A percentile compares a stretch with the other conserved stretches of the same genome.
phyloP scores from a whole-genome alignment of 2,797 vertebrate genomes.

The Phoeniculus purpureus region DNA sequence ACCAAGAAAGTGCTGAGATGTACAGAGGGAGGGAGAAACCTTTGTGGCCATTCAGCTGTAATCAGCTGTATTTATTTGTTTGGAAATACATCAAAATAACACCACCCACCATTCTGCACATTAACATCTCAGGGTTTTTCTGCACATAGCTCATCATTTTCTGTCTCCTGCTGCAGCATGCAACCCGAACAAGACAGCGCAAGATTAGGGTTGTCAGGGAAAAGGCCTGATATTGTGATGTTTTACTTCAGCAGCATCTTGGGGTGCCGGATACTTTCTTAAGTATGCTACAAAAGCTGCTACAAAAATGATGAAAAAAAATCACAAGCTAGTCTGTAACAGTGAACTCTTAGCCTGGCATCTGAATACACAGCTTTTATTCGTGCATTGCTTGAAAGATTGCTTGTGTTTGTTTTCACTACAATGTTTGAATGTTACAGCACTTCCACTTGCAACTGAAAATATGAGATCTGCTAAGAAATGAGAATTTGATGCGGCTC shows the following conservation, averaged over 20 bases:
- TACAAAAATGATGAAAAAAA: not conserved
- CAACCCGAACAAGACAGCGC: not conserved
- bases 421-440: not conserved
- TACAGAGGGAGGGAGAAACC: slow-evolving; percentile 2
- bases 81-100: not conserved
- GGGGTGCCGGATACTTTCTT: not conserved
- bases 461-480: not conserved
- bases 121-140: not conserved
- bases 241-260: not conserved
- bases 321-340: not conserved
- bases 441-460: not conserved
- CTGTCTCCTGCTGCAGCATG: not conserved
- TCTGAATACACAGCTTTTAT: not conserved
- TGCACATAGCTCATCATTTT: not conserved
- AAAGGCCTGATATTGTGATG: not conserved
- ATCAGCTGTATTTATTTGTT: slow-evolving; percentile 4
- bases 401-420: not conserved
- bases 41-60: not conserved
- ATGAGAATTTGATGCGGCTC: not conserved
- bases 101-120: not conserved
- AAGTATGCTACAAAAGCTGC: not conserved
- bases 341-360: not conserved
- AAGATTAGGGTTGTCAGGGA: not conserved
- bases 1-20: not conserved
- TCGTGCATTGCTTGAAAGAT: not conserved